A percentile compares a stretch with the other conserved stretches of the same genome.
Evolutionary conservation across 2,888 invertebrate species (phyloP).

Genomic region (Polydesmus complanatus): DNA sequence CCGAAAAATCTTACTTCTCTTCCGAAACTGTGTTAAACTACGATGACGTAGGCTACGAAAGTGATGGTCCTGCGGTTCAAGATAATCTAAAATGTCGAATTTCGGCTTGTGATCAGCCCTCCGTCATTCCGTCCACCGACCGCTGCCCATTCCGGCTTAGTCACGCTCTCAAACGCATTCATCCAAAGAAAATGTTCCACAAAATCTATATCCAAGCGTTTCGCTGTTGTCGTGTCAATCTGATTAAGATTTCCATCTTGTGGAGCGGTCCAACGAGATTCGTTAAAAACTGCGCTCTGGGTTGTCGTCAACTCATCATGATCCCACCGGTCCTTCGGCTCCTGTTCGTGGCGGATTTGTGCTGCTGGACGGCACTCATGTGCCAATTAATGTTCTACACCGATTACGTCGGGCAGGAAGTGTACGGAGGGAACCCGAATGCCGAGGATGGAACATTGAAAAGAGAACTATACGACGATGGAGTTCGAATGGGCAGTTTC

Average conservation of each 20-base stretch:
- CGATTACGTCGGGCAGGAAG: constrained; percentile 28
- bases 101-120: too few relatives aligned
- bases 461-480: constrained; percentile 25
- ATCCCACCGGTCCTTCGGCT: constrained; percentile 23
- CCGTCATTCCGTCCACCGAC: neutral
- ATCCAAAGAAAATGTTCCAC: neutral
- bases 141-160: neutral
- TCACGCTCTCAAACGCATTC: neutral
- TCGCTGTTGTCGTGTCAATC: neutral
- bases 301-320: neutral
- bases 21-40: too few relatives aligned
- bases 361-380: constrained; percentile 27
- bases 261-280: constrained; percentile 11
- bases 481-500: constrained; percentile 27
- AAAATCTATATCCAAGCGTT: neutral
- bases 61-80: constrained; percentile 22
- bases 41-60: constrained; percentile 28
- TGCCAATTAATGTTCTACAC: constrained; percentile 28
- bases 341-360: constrained; percentile 25
- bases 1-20: neutral
- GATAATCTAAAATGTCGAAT: too few relatives aligned
- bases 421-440: constrained; percentile 26
- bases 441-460: constrained; percentile 19
- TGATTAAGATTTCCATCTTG: neutral
- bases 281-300: constrained; percentile 5